Percentiles rank a stretch among this genome's conserved stretches.
These are phyloP conservation scores for Neodiprion virginianus DNA, from an alignment of 1,140 invertebrate genomes.

Conservation along the genomic window DNA sequence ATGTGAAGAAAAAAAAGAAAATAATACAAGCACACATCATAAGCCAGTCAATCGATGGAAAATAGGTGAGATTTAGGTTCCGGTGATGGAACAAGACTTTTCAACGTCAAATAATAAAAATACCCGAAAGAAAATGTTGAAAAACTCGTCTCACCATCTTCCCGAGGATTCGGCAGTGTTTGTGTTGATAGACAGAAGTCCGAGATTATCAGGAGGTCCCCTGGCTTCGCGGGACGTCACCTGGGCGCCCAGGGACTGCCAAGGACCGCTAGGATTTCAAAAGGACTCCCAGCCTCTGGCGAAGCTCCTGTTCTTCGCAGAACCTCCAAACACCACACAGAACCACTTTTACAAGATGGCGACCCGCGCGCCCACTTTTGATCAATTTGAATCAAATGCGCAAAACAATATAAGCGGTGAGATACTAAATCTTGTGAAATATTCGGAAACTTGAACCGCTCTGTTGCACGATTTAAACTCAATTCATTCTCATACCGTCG, in stretches of 20 bases:
- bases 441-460: background rate
- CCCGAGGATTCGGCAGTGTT: conserved; percentile 37
- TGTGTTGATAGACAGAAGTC: background rate
- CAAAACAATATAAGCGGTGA: background rate
- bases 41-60: background rate
- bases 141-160: conserved; percentile 49
- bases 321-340: conserved; percentile 34
- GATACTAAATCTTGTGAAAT: background rate
- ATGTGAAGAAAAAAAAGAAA: too few species aligned
- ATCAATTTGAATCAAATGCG: conserved; percentile 5
- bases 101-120: background rate
- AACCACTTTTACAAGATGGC: conserved; percentile 41
- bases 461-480: background rate
- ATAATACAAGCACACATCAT: background rate
- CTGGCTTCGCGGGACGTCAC: conserved; percentile 43
- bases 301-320: conserved; percentile 38
- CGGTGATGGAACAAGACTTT: background rate
- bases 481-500: background rate
- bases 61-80: too few species aligned
- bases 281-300: conserved; percentile 47
- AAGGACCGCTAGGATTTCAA: conserved; percentile 43
- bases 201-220: conserved; percentile 29
- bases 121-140: conserved; percentile 12
- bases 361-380: conserved; percentile 21
- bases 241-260: conserved; percentile 47